Evolutionary conservation across 2,888 invertebrate genomes (phyloP).

Genomic region (Pelosia muscerda): DNA sequence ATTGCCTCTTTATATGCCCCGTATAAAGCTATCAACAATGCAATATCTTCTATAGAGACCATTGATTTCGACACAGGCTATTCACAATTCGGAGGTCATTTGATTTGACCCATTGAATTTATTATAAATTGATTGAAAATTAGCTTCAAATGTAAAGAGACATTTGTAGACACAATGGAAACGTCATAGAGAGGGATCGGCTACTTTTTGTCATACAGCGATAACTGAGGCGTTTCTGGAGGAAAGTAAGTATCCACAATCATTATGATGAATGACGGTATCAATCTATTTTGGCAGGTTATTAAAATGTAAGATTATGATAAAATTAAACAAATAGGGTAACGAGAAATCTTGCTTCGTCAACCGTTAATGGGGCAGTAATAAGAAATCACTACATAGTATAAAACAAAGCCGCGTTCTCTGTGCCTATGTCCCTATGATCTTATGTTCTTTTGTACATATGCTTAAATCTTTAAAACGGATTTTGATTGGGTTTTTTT

Average conservation of each 20-base stretch:
- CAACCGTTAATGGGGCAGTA: too few relatives aligned
- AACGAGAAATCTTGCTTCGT: too few relatives aligned
- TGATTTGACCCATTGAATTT: conserved; percentile 44
- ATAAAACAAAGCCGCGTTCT: too few relatives aligned
- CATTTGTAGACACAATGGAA: conserved; percentile 10
- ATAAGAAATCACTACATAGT: too few relatives aligned
- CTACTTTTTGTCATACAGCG: neutral
- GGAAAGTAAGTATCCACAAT: neutral
- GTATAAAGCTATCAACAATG: neutral
- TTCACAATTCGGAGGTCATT: conserved; percentile 34
- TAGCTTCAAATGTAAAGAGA: too few relatives aligned
- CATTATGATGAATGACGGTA: neutral
- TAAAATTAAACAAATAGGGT: too few relatives aligned
- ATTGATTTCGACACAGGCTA: conserved; percentile 32
- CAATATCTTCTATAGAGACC: conserved; percentile 18
- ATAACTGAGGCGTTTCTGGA: neutral
- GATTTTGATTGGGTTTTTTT: too few relatives aligned
- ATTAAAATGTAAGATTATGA: too few relatives aligned
- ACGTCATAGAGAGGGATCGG: conserved; percentile 1
- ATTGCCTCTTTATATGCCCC: neutral
- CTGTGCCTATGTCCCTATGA: too few relatives aligned
- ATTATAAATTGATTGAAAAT: conserved; percentile 45
- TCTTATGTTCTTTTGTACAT: too few relatives aligned
- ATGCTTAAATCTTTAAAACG: too few relatives aligned
- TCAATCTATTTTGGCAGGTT: neutral